phyloP scores from a whole-genome alignment of 2,113 vertebrate genomes.

The Ginglymostoma cirratum region DNA sequence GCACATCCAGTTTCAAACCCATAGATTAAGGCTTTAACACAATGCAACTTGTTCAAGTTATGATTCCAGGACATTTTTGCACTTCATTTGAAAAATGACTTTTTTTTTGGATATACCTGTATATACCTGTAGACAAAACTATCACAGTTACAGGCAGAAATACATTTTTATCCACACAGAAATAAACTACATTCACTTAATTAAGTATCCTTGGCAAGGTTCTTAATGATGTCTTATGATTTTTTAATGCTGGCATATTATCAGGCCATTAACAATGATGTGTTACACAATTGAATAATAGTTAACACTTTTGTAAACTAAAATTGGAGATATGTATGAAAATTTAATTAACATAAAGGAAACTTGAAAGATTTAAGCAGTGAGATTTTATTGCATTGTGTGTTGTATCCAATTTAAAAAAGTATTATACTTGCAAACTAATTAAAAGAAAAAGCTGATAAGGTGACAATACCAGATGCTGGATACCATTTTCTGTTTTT shows the following conservation, averaged over 20 bases:
- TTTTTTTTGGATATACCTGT: neutral
- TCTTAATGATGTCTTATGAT: neutral
- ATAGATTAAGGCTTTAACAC: neutral
- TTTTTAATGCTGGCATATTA: neutral
- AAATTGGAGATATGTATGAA: neutral
- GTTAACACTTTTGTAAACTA: neutral
- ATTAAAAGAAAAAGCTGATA: neutral
- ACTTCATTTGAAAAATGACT: neutral
- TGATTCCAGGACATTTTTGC: neutral
- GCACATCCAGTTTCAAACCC: neutral
- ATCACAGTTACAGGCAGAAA: neutral
- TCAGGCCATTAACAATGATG: neutral
- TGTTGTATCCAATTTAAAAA: neutral
- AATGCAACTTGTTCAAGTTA: neutral
- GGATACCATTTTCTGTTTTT: neutral
- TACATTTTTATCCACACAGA: neutral
- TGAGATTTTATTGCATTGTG: neutral
- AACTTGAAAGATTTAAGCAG: neutral
- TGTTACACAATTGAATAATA: neutral
- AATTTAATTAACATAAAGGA: neutral
- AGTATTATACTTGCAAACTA: neutral
- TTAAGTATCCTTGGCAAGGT: neutral
- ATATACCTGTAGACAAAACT: neutral
- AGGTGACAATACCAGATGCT: neutral
- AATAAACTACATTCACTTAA: neutral